Base-by-base conservation (phyloP, 2,888 invertebrate species). In the Hanleya hanleyi region DNA sequence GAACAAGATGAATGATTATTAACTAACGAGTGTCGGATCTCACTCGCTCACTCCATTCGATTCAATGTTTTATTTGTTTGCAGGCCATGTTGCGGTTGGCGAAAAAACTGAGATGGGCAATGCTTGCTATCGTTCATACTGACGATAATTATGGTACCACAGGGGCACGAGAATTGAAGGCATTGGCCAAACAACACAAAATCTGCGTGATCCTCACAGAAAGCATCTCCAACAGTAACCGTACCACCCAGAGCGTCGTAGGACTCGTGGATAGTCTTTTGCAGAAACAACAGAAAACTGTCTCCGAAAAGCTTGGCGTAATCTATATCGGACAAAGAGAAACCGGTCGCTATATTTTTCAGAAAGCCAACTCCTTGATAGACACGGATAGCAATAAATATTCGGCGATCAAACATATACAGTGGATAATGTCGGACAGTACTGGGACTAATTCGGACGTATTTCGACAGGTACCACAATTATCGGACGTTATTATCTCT, bases 31-130 rank as follows among this genome's bases (percentile, higher is more conserved):
- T n/a, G n/a, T n/a, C n/a, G n/a, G n/a, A n/a, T n/a, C n/a, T n/a
- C n/a, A n/a, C n/a, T n/a, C n/a, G n/a, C n/a, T n/a, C n/a, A n/a
- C n/a, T n/a, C n/a, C n/a, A n/a, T n/a, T n/a, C n/a, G n/a, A n/a
- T n/a, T n/a, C n/a, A n/a, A n/a, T n/a, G n/a, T n/a, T 57, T 57
- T 22, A 15, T 57, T 18, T 22, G 4, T 2, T 57, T 57, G 15
- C 79, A 87, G 87, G 83, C 82, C 4, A 80, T 86, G 0, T 67
- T 84, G 5, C 69, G 76, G 1, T 71, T 83, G 12, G 74, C 86
- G 22, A 71, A 79, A 22, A 68, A 74, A 38, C 72, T 86, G 29
- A 68, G 74, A 6, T 82, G 87, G 83, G 81, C 82, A 0, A 86
- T 81, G 69, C 73, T 84, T 5, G 84, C 81, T 0, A 80, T 83